Conservation (phyloP, 2,797 vertebrate genomes). For the Rallus crepitans region DNA sequence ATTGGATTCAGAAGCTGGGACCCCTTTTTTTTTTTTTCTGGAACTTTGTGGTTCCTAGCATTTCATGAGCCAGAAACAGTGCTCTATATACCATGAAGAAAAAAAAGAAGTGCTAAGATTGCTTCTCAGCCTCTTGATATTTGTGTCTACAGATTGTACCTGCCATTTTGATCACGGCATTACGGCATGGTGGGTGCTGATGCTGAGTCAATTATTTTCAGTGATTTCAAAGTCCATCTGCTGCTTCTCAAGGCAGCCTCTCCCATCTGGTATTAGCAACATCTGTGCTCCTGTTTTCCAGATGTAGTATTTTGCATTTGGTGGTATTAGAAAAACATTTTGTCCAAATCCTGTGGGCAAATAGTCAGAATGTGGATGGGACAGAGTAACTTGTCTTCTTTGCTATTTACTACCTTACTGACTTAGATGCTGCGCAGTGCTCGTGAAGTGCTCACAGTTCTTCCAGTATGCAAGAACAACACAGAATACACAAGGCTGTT, state of each 20-base stretch:
- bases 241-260: neutral
- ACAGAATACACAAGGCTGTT: neutral
- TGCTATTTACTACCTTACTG: neutral
- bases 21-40: neutral
- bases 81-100: neutral
- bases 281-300: constrained; percentile 13
- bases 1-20: neutral
- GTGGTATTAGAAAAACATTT: neutral
- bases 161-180: neutral
- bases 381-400: neutral
- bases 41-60: neutral
- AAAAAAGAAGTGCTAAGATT: neutral
- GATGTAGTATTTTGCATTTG: constrained; percentile 13
- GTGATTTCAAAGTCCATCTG: neutral
- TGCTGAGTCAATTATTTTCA: fast-evolving
- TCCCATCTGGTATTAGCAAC: neutral
- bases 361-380: neutral
- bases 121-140: neutral
- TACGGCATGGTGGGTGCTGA: neutral
- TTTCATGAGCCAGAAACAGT: neutral
- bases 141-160: neutral
- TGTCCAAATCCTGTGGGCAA: neutral
- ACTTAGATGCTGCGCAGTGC: neutral
- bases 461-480: too few species aligned
- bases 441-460: neutral